Conservation (phyloP, 92 coral and sea anemone species). For the Porites rus region DNA sequence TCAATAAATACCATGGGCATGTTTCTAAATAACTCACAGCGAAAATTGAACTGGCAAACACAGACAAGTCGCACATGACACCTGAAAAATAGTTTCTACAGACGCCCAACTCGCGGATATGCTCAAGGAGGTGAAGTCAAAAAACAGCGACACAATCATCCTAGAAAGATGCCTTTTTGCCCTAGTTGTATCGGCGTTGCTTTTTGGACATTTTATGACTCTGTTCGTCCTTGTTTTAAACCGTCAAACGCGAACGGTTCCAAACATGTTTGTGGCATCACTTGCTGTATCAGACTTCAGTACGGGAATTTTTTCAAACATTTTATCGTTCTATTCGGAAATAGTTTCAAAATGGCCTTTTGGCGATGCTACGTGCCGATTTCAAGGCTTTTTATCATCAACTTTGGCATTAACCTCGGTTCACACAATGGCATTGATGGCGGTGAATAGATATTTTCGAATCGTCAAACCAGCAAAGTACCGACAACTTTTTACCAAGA, state of each 20-base stretch:
- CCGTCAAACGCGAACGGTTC: constrained; percentile 41
- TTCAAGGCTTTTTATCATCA: background rate
- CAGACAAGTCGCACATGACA: too few relatives aligned
- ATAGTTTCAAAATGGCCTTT: constrained; percentile 49
- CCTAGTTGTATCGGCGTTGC: background rate
- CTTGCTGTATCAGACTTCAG: constrained; percentile 56
- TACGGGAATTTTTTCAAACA: too few relatives aligned
- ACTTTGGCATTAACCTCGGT: background rate
- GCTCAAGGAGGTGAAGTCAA: background rate
- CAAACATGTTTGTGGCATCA: constrained; percentile 58
- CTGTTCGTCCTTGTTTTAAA: constrained; percentile 38
- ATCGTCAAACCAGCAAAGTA: constrained; percentile 52
- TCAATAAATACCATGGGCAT: too few relatives aligned
- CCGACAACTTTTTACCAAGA: constrained; percentile 41
- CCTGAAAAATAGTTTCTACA: background rate
- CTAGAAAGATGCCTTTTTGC: background rate
- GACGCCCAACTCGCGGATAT: background rate
- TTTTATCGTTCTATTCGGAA: too few relatives aligned
- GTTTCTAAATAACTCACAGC: too few relatives aligned
- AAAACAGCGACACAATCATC: background rate
- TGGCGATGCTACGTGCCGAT: background rate
- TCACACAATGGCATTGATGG: background rate
- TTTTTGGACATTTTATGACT: constrained; percentile 24
- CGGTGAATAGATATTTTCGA: background rate
- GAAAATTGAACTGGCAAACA: too few relatives aligned